These are phyloP conservation scores for Plagodis dolabraria DNA, from an alignment of 2,888 invertebrate species.

Conservation along the genomic window DNA sequence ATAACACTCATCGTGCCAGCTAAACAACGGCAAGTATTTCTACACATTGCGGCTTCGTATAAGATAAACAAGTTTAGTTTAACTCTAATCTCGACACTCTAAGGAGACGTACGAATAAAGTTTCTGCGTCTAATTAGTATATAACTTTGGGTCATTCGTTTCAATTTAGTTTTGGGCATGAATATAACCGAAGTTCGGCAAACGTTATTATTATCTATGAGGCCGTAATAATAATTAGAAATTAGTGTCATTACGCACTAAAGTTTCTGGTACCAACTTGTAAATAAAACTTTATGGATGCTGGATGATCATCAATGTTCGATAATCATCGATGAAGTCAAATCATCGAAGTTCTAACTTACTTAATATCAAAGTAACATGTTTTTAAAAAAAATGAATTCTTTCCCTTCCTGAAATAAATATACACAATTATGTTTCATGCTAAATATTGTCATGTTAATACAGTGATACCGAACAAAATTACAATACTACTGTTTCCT, in stretches of 20 bases:
- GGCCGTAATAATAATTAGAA: constrained; percentile 23
- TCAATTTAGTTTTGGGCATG: constrained; percentile 64
- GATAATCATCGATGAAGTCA: no score
- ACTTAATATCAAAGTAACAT: no score
- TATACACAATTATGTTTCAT: no score
- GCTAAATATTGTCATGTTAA: not conserved
- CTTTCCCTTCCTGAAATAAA: no score
- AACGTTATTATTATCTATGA: constrained; percentile 38
- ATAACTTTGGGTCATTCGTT: constrained; percentile 73
- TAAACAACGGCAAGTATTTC: constrained; percentile 1
- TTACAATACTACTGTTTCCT: constrained; percentile 3
- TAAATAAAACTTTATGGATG: no score
- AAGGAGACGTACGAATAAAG: constrained; percentile 57
- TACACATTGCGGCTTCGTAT: constrained; percentile 45
- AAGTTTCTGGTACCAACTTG: constrained; percentile 19
- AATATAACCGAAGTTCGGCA: constrained; percentile 40
- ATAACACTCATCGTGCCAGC: not conserved
- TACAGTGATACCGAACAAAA: constrained; percentile 6
- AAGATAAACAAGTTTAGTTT: constrained; percentile 77
- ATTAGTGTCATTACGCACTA: constrained; percentile 24
- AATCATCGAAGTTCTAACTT: no score
- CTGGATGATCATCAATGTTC: no score
- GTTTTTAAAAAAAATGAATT: no score
- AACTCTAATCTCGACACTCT: constrained; percentile 76
- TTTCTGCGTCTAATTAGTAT: constrained; percentile 71